Conservation (phyloP, 2,888 invertebrate species). For the Ormyrus thymus region DNA sequence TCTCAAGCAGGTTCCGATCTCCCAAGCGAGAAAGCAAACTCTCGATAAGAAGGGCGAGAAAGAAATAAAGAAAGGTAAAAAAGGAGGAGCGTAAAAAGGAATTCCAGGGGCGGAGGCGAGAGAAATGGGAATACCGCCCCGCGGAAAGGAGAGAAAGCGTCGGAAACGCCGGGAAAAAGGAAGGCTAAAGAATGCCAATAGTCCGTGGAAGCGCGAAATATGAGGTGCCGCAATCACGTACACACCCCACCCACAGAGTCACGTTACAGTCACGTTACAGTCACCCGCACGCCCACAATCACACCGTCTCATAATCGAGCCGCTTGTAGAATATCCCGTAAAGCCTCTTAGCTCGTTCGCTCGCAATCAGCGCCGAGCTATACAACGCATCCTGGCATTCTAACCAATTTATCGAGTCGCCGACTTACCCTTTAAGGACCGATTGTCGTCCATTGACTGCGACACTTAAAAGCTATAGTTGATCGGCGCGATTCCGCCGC, state of each 20-base stretch:
- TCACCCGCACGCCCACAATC: not conserved
- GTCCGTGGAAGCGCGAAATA: slow-evolving; percentile 3
- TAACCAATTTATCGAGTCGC: slow-evolving; percentile 25
- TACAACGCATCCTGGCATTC: not conserved
- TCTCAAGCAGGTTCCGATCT: not conserved
- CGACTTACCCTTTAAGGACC: slow-evolving; percentile 26
- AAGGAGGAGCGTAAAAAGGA: not conserved
- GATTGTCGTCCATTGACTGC: slow-evolving; percentile 37
- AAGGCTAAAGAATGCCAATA: slow-evolving; percentile 32
- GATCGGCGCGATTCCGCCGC: not conserved
- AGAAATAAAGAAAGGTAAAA: not conserved
- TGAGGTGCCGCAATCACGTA: slow-evolving; percentile 35
- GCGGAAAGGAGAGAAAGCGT: not conserved
- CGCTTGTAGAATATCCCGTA: not conserved
- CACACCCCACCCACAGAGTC: not conserved
- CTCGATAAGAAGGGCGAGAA: not conserved
- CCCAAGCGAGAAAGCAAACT: not conserved
- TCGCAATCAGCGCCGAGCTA: not conserved
- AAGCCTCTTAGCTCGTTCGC: not conserved
- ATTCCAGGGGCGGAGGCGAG: not conserved
- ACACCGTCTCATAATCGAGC: not conserved
- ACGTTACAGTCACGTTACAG: not conserved
- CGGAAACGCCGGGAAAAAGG: not conserved
- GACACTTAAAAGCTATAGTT: slow-evolving; percentile 18
- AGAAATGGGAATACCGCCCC: not conserved